These are phyloP conservation scores for Chrysocyon brachyurus DNA, from an alignment of 2,797 vertebrate species.

Conservation along the genomic window DNA sequence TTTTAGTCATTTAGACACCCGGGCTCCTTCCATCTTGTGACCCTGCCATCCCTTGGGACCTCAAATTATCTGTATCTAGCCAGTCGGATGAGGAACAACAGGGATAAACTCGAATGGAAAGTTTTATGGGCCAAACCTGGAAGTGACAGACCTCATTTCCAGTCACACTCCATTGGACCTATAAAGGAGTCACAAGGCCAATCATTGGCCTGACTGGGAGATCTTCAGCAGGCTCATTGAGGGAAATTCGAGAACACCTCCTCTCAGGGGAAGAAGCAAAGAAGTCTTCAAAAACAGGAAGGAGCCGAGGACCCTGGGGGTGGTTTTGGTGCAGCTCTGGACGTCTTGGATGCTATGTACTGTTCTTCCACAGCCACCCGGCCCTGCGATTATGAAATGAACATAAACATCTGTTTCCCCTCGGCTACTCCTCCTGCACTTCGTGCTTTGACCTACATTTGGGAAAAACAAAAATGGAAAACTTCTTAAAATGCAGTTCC, in stretches of 20 bases:
- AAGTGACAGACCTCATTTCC: constrained; percentile 26
- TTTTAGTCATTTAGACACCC: not conserved
- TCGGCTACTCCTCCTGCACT: constrained; percentile 69
- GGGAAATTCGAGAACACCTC: not conserved
- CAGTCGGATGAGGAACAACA: not conserved
- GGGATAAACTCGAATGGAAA: not conserved
- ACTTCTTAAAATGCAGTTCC: constrained; percentile 44
- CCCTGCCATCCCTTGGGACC: not conserved
- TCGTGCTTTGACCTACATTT: constrained; percentile 69
- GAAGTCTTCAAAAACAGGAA: constrained; percentile 44
- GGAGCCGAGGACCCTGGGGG: not conserved
- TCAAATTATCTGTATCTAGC: not conserved
- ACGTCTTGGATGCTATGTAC: not conserved
- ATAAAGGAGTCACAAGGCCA: not conserved
- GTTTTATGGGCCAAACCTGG: not conserved
- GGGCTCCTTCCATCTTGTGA: not conserved
- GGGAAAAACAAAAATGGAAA: constrained; percentile 50
- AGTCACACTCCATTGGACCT: not conserved
- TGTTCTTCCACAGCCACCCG: not conserved
- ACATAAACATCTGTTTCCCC: constrained; percentile 77
- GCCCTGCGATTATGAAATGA: constrained; percentile 63
- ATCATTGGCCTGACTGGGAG: not conserved
- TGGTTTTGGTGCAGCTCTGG: not conserved
- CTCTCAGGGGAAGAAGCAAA: constrained; percentile 37
- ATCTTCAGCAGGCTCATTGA: not conserved